Evolutionary conservation across 2,797 vertebrate genomes (phyloP).

Genomic region (Dromococcyx pavoninus): DNA sequence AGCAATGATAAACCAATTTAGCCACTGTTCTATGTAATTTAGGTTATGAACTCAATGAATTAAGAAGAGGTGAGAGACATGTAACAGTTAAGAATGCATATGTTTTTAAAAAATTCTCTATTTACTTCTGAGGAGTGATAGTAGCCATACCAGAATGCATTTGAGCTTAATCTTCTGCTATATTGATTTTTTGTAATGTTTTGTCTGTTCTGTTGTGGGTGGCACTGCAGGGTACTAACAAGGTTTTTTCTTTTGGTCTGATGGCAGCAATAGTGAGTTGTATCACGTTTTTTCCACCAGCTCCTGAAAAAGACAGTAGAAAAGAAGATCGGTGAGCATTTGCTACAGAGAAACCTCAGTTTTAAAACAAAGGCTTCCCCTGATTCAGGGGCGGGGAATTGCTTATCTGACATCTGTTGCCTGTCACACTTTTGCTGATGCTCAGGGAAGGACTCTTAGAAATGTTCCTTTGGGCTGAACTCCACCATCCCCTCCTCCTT

Average conservation of each 20-base stretch:
- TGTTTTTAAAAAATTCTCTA: slow-evolving; percentile 8
- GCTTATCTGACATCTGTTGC: background rate
- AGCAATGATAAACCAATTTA: slow-evolving; percentile 68
- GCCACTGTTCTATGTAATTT: slow-evolving; percentile 57
- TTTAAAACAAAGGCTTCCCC: background rate
- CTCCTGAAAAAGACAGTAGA: background rate
- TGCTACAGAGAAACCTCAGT: background rate
- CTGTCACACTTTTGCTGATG: background rate
- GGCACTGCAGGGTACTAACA: background rate
- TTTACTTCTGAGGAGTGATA: slow-evolving; percentile 18
- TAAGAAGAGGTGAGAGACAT: slow-evolving; percentile 10
- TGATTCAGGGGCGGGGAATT: background rate
- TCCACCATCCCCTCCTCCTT: background rate
- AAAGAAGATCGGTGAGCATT: background rate
- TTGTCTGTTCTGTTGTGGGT: slow-evolving; percentile 13
- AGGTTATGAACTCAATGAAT: slow-evolving; percentile 61
- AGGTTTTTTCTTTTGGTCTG: slow-evolving; percentile 1
- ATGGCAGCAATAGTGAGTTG: background rate
- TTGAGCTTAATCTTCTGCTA: slow-evolving; percentile 1
- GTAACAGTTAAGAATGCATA: slow-evolving; percentile 23
- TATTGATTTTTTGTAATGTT: slow-evolving; percentile 16
- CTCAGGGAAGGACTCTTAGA: background rate
- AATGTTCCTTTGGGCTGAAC: background rate
- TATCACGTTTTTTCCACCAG: background rate
- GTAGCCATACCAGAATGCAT: background rate